Conservation (phyloP, 2,797 vertebrate genomes). For the Bucorvus abyssinicus region DNA sequence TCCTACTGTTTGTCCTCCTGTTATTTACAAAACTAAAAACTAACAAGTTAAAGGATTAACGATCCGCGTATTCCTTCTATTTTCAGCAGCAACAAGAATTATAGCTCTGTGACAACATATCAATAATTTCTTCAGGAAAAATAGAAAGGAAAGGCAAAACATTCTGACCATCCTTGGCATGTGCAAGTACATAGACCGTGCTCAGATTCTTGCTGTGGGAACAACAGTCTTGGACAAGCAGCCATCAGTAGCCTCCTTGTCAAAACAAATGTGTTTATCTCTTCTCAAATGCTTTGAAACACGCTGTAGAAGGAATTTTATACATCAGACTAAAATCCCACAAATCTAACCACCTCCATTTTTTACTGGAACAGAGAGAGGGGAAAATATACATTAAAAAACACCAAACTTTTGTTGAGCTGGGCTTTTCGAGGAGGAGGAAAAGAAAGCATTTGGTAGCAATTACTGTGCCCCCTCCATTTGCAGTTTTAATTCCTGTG, state of each 20-base stretch:
- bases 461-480: constrained; percentile 47
- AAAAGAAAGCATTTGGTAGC: constrained; percentile 53
- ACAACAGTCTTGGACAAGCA: background rate
- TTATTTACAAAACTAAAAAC: background rate
- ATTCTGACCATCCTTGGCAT: background rate
- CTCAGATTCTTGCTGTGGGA: background rate
- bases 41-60: background rate
- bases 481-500: constrained; percentile 47
- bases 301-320: background rate
- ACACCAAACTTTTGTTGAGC: background rate
- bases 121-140: background rate
- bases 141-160: background rate
- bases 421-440: background rate
- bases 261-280: constrained; percentile 37
- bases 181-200: background rate
- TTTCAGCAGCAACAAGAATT: background rate
- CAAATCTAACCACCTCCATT: background rate
- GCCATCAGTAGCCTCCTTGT: constrained; percentile 22
- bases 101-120: background rate
- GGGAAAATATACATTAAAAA: background rate
- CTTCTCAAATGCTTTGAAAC: background rate
- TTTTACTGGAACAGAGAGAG: background rate
- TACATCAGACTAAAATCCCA: background rate
- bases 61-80: background rate
- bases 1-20: background rate